Conservation (phyloP, 2,888 invertebrate genomes). For the Calliscelio sp. region DNA sequence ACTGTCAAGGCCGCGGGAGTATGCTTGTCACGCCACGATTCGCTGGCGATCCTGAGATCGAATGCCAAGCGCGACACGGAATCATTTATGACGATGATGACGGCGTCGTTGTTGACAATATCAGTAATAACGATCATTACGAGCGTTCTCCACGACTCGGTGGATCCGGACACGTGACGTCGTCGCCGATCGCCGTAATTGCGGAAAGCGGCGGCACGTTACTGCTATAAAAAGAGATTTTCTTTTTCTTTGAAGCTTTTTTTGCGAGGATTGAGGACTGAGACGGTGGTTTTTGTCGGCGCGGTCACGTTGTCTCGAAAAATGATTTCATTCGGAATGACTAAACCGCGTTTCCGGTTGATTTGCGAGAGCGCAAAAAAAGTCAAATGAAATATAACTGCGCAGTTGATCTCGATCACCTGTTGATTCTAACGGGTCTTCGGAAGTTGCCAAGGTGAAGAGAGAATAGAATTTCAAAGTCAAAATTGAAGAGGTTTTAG, state of each 20-base stretch:
- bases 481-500: too few species aligned
- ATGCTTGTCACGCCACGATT: conserved; percentile 80
- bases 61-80: conserved; percentile 78
- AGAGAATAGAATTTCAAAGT: too few species aligned
- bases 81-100: conserved; percentile 76
- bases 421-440: conserved; percentile 60
- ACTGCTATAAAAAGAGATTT: conserved; percentile 3
- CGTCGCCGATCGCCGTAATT: conserved; percentile 13
- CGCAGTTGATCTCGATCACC: conserved; percentile 65
- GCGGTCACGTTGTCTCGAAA: conserved; percentile 36
- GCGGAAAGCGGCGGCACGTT: conserved; percentile 11
- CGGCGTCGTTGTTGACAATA: conserved; percentile 76
- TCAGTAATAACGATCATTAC: conserved; percentile 76
- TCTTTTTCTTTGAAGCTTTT: too few species aligned
- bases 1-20: conserved; percentile 83
- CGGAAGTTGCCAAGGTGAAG: conserved; percentile 21
- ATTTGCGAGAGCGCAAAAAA: conserved; percentile 54
- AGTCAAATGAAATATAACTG: conserved; percentile 61
- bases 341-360: conserved; percentile 68
- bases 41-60: conserved; percentile 75
- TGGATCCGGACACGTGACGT: conserved; percentile 54
- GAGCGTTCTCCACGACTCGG: conserved; percentile 69
- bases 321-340: conserved; percentile 61
- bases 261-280: too few species aligned
- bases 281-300: not conserved